Percentiles rank a stretch among this genome's conserved stretches.
These are phyloP conservation scores for Nymphalis c-album DNA, from an alignment of 2,888 invertebrate genomes.

Conservation along the genomic window DNA sequence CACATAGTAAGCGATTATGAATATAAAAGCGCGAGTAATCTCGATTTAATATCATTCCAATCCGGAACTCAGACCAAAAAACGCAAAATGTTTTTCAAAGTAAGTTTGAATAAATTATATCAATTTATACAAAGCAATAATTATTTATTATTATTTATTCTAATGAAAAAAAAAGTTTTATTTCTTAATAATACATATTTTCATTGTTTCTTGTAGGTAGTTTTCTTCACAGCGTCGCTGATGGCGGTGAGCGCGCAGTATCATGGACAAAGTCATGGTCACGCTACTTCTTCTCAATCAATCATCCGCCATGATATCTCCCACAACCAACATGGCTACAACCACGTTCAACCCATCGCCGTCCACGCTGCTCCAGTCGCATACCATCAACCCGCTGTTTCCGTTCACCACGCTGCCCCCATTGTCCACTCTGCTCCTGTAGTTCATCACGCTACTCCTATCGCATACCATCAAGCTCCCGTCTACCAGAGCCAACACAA, in stretches of 20 bases:
- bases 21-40: slow-evolving; percentile 3
- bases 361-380: slow-evolving; percentile 21
- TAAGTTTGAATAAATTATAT: background rate
- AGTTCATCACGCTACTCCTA: slow-evolving; percentile 43
- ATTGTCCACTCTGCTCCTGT: slow-evolving; percentile 22
- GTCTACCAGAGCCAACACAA: slow-evolving; percentile 42
- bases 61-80: background rate
- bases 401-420: slow-evolving; percentile 17
- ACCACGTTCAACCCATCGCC: slow-evolving; percentile 24
- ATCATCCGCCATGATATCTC: background rate
- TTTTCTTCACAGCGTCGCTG: slow-evolving; percentile 17
- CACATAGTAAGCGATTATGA: background rate
- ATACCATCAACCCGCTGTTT: slow-evolving; percentile 7
- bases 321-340: slow-evolving; percentile 7
- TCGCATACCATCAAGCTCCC: slow-evolving; percentile 21
- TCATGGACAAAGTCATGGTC: slow-evolving; percentile 9
- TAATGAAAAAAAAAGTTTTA: background rate
- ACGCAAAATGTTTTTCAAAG: slow-evolving; percentile 3
- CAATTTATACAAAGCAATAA: no score
- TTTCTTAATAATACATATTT: background rate
- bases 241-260: slow-evolving; percentile 49
- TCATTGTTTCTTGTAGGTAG: slow-evolving; percentile 10
- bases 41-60: background rate
- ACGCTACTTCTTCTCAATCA: background rate
- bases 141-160: background rate